Conservation (phyloP, 2,797 vertebrate genomes). For the Synaphobranchus kaupii region DNA sequence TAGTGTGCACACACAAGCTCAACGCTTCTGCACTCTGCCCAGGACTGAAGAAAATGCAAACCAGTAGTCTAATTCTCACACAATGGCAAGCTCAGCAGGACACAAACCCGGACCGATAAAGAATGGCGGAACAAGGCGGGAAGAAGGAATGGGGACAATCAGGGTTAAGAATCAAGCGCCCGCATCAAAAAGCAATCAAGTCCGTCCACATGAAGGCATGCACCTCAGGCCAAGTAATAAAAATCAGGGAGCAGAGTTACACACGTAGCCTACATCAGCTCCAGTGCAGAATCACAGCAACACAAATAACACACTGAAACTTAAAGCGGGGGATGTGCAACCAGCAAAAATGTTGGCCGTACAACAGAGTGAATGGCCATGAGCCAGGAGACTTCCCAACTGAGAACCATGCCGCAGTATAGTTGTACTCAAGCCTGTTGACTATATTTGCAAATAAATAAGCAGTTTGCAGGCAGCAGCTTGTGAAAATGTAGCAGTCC, state of each 20-base stretch:
- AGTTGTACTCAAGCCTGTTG: neutral
- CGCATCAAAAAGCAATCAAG: neutral
- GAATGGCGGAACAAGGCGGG: slow-evolving; percentile 5
- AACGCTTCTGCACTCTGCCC: neutral
- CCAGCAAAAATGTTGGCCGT: neutral
- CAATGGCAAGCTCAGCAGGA: neutral
- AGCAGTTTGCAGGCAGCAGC: neutral
- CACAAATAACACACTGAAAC: neutral
- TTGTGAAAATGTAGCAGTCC: neutral
- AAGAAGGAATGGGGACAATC: slow-evolving; percentile 59
- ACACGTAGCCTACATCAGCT: neutral
- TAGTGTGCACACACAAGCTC: slow-evolving; percentile 1
- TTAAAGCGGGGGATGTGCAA: neutral
- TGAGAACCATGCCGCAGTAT: neutral
- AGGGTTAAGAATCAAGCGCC: slow-evolving; percentile 41
- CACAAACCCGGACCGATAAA: neutral
- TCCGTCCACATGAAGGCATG: slow-evolving; percentile 15
- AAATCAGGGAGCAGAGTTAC: neutral
- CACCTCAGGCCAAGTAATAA: neutral
- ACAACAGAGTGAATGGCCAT: neutral
- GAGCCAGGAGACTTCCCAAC: neutral
- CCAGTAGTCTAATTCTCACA: neutral
- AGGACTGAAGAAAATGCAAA: neutral
- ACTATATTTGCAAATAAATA: neutral
- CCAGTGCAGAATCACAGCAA: neutral